Percentiles rank a stretch among this genome's conserved stretches.
Evolutionary conservation across 2,113 vertebrate genomes (phyloP).

Genomic region (Hyperoodon ampullatus): DNA sequence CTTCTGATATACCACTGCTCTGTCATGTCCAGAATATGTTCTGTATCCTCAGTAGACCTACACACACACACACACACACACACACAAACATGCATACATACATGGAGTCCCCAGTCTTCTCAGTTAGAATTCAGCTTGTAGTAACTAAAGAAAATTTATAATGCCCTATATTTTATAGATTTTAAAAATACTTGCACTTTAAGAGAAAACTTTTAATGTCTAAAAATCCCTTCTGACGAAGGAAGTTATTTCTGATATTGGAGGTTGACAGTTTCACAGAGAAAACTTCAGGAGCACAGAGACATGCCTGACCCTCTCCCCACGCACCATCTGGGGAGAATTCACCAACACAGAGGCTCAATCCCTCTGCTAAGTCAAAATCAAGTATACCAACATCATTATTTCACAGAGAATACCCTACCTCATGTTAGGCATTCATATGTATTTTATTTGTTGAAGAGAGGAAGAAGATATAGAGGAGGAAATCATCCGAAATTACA

Average conservation of each 20-base stretch:
- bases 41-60: not conserved
- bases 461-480: too few species aligned
- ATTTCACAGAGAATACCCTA: not conserved
- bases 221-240: not conserved
- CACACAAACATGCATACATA: too few species aligned
- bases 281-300: not conserved
- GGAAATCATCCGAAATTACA: too few species aligned
- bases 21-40: not conserved
- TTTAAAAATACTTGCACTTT: not conserved
- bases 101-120: too few species aligned
- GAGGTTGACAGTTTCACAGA: not conserved
- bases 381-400: not conserved
- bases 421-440: not conserved
- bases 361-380: not conserved
- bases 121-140: too few species aligned
- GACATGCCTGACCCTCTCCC: too few species aligned
- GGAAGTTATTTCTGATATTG: not conserved
- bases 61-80: too few species aligned
- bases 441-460: too few species aligned
- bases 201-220: not conserved
- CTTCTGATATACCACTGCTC: too few species aligned
- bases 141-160: too few species aligned
- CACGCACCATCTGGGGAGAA: not conserved
- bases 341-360: not conserved
- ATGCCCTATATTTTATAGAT: too few species aligned